phyloP scores from a whole-genome alignment of 2,888 invertebrate genomes.

The Lacanobia wlatinum region DNA sequence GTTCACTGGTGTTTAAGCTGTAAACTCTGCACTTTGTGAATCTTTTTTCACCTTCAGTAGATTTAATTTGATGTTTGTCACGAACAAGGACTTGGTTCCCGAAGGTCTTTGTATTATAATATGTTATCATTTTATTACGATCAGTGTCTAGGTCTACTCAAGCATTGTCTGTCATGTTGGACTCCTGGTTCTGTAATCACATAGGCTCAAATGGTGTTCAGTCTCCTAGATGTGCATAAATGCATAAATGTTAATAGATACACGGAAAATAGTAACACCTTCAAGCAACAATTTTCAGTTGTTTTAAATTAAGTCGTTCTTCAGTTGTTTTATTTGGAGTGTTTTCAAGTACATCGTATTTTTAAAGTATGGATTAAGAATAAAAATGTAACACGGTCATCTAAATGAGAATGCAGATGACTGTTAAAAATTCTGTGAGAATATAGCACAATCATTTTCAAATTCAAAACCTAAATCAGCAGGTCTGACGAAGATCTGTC shows the following conservation, averaged over 20 bases:
- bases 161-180: neutral
- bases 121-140: neutral
- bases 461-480: neutral
- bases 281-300: neutral
- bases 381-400: neutral
- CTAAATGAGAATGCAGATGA: neutral
- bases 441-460: neutral
- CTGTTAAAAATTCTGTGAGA: neutral
- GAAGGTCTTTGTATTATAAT: neutral
- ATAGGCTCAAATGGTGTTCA: neutral
- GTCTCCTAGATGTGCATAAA: neutral
- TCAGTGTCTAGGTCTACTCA: neutral
- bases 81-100: neutral
- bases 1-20: neutral
- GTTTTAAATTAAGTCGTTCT: conserved; percentile 6
- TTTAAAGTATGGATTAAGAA: conserved; percentile 3
- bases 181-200: neutral
- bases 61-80: neutral
- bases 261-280: neutral
- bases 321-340: neutral
- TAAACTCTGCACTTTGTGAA: neutral
- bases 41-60: neutral
- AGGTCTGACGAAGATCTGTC: no score
- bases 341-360: neutral
- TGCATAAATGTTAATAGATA: conserved; percentile 1